Conservation (phyloP, 2,797 vertebrate species). For the Jordanella pulchra region DNA sequence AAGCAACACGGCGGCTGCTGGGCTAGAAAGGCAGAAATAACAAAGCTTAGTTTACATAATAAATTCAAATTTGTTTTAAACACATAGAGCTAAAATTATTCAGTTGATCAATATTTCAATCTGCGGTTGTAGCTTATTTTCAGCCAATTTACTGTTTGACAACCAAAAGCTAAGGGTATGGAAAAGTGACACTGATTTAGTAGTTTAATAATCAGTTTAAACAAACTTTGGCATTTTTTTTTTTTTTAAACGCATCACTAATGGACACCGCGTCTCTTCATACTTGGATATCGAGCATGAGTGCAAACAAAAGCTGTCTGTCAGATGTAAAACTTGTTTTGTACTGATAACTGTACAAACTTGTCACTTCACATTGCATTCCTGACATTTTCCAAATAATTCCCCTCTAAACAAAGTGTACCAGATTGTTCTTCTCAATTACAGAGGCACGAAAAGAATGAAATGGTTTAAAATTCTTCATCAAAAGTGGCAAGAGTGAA, state of each 20-base stretch:
- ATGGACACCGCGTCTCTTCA: neutral
- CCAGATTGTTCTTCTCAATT: slow-evolving; percentile 21
- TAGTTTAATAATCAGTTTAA: neutral
- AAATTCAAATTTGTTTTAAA: neutral
- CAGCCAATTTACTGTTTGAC: neutral
- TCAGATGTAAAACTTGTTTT: slow-evolving; percentile 23
- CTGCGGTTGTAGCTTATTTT: neutral
- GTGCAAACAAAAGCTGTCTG: slow-evolving; percentile 31
- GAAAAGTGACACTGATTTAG: neutral
- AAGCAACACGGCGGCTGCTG: slow-evolving; percentile 86
- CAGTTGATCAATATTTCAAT: neutral
- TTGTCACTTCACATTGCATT: slow-evolving; percentile 67
- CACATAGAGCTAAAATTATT: neutral
- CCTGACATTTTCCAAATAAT: slow-evolving; percentile 67
- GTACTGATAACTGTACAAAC: slow-evolving; percentile 47
- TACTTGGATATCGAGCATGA: neutral
- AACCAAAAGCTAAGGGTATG: neutral
- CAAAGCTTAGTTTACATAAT: neutral
- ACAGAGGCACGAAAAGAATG: slow-evolving; percentile 41
- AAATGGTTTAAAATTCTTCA: slow-evolving; percentile 22
- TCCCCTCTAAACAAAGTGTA: slow-evolving; percentile 38
- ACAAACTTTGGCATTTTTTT: neutral
- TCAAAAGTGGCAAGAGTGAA: slow-evolving; percentile 5
- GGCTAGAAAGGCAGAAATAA: slow-evolving; percentile 78
- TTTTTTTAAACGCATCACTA: neutral